phyloP scores from a whole-genome alignment of 2,113 vertebrate genomes.

The Ageneiosus marmoratus region DNA sequence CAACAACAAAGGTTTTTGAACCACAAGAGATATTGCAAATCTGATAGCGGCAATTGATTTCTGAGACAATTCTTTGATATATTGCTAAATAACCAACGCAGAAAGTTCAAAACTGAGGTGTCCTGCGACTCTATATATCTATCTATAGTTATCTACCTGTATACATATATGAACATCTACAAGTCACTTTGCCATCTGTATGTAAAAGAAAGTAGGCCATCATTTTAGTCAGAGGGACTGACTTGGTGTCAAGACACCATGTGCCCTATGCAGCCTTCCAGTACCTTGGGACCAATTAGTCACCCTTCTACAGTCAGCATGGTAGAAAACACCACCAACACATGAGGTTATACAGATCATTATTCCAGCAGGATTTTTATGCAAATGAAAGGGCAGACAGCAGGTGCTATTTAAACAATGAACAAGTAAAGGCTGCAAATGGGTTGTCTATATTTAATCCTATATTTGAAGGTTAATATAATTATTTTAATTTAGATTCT shows the following conservation, averaged over 20 bases:
- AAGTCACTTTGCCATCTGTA: background rate
- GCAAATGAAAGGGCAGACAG: slow-evolving; percentile 23
- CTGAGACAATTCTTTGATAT: no score
- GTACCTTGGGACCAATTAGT: slow-evolving; percentile 57
- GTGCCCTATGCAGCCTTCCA: slow-evolving; percentile 41
- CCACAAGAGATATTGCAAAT: no score
- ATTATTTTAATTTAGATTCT: background rate
- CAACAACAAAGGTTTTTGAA: no score
- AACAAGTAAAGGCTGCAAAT: background rate
- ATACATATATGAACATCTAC: background rate
- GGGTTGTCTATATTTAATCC: slow-evolving; percentile 34
- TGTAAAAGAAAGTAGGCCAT: background rate
- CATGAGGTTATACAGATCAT: background rate
- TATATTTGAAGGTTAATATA: slow-evolving; percentile 38
- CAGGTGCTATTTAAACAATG: slow-evolving; percentile 22
- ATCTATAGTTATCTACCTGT: no score
- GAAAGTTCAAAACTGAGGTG: no score
- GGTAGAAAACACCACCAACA: background rate
- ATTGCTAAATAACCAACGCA: no score
- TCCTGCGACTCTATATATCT: no score
- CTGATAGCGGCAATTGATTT: no score
- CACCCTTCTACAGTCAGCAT: slow-evolving; percentile 26
- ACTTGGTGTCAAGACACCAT: slow-evolving; percentile 22
- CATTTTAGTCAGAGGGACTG: background rate
- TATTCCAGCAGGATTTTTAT: slow-evolving; percentile 36